Conservation (phyloP, 1,140 invertebrate species). For the Marisa cornuarietis region DNA sequence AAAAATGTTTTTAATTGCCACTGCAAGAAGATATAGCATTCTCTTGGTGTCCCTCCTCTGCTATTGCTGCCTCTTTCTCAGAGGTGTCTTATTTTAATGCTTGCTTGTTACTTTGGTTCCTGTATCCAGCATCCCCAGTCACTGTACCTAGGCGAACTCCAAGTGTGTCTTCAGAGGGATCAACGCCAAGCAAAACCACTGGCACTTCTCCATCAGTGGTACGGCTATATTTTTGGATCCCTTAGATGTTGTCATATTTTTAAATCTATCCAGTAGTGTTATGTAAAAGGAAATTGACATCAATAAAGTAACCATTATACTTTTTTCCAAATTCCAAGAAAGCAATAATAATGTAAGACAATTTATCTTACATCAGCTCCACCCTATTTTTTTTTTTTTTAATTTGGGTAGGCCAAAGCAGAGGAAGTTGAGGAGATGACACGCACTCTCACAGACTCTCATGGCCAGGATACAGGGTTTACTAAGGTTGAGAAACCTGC, state of each 20-base stretch:
- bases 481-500: conserved; percentile 48
- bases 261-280: no score
- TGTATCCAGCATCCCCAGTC: conserved; percentile 59
- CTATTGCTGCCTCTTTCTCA: neutral
- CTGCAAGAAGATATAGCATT: no score
- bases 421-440: conserved; percentile 29
- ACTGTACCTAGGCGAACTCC: conserved; percentile 60
- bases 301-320: no score
- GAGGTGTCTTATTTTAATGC: conserved; percentile 15
- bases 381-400: no score
- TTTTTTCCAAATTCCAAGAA: no score
- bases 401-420: conserved; percentile 13
- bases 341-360: no score
- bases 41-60: no score
- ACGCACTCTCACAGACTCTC: conserved; percentile 31
- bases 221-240: conserved; percentile 6
- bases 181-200: conserved; percentile 52
- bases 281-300: no score
- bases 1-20: no score
- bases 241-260: no score
- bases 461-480: conserved; percentile 43
- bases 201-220: conserved; percentile 45
- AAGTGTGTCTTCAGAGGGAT: conserved; percentile 54
- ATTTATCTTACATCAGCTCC: no score
- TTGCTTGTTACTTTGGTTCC: neutral